Evolutionary conservation across 2,888 invertebrate species (phyloP), one percentile per base, ranked within the genome.

Genomic region (Thalpophila matura): DNA sequence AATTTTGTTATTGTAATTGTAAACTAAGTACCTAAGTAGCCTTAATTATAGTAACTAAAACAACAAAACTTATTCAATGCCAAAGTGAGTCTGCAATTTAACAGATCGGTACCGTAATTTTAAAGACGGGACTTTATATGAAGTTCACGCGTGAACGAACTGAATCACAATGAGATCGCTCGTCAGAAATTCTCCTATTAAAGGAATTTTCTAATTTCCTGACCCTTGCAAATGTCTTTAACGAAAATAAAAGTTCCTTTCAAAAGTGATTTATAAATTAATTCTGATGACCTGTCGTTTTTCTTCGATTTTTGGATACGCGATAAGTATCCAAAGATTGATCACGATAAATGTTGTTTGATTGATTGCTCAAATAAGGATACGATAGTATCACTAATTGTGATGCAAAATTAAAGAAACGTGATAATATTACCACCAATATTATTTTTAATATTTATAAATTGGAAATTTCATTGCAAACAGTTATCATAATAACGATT

Each of bases 171-270:
- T 29, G 18, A 43, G 43, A 43, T 42, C 12, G n/a, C 33, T 35
- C 33, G 12, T 49, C 24, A 38, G 27, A 49, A 68, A 47, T 61
- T 49, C 45, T 67, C 12, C 26, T 51, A 27, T 9, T 5, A 22
- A 38, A 61, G 43, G 27, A 66, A 65, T 59, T 66, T 65, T 45
- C 4, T 49, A 33, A 65, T 65, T 47, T 64, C 67, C 59, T 49
- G 10, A 29, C n/a, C 18, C 3, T 43, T 16, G 9, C 10, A 7
- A 20, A 5, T 4, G 20, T 12, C 4, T 38, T 10, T n/a, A 27
- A 35, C 22, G 27, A 45, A 40, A 5, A 46, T 37, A 24, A 42
- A 10, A 43, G 12, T 27, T 47, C 14, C 10, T 9, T 7, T 18
- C 1, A 24, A 33, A 38, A 35, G 14, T 14, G 6, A 27, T 24